Evolutionary conservation across 2,113 vertebrate genomes (phyloP).

Genomic region (Anolis carolinensis): DNA sequence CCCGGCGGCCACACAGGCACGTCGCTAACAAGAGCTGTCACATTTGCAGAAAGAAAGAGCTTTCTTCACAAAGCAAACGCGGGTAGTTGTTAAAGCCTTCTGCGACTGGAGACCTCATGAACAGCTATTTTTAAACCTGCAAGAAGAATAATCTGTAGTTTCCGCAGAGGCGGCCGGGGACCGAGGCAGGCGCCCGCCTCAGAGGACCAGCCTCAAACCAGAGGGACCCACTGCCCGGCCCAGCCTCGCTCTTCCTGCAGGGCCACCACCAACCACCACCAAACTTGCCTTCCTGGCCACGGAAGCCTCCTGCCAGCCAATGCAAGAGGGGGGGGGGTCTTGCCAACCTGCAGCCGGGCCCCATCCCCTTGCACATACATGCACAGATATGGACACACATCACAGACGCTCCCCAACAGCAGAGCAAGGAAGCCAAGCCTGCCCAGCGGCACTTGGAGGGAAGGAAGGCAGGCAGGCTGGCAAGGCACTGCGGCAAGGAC

Average conservation of each 20-base stretch:
- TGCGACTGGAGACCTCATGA: not conserved
- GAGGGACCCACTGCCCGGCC: not conserved
- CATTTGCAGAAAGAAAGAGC: accelerated
- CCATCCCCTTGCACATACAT: too few species aligned
- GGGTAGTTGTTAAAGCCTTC: not conserved
- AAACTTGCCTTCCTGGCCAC: too few species aligned
- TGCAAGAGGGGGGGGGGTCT: too few species aligned
- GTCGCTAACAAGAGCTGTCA: not conserved
- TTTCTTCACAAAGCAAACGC: slow-evolving; percentile 12
- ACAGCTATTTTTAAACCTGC: not conserved
- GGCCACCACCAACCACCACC: not conserved
- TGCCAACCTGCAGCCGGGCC: too few species aligned
- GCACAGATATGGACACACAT: too few species aligned
- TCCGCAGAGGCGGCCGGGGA: not conserved
- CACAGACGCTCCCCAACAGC: too few species aligned
- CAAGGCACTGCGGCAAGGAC: too few species aligned
- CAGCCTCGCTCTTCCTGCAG: not conserved
- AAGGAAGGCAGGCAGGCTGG: too few species aligned
- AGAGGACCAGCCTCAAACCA: too few species aligned
- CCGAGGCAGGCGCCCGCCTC: not conserved
- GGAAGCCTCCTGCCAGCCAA: not conserved
- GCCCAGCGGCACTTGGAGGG: too few species aligned
- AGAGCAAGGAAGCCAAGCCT: too few species aligned
- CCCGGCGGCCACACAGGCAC: not conserved
- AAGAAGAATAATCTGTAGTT: not conserved